Base-by-base conservation (phyloP, 2,888 invertebrate genomes). In the Drosophila bunnanda region DNA sequence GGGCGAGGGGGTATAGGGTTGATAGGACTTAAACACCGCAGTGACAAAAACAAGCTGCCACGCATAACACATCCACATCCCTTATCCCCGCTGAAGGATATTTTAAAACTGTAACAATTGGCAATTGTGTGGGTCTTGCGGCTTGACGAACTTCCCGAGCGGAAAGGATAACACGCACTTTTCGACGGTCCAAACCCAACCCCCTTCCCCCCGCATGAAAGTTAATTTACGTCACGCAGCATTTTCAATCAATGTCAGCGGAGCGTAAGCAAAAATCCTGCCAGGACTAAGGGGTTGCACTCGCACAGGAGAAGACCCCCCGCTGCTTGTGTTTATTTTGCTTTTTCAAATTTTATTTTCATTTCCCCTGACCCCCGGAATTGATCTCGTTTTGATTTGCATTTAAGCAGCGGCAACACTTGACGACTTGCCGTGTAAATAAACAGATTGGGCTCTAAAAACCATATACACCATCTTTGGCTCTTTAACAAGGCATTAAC, bases 211-310 rank as follows among this genome's bases (percentile, higher is more conserved):
- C 82, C 81, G 83, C n/a, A n/a, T 79, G 79, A 86, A 86, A 88
- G 85, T 86, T 86, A 86, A 86, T 86, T 86, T 85, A 76, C 85
- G 88, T 86, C 85, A 86, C 85, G 81, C 79, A 85, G 88, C 80
- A 84, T 86, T 86, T 88, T 86, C 85, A 88, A 86, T 86, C 85
- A 86, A 86, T 88, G 85, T 88, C 88, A 86, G 75, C 8, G 50
- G 38, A 53, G 72, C 52, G 60, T 41, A 52, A 58, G 2, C 44
- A 10, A 46, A 28, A 10, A 12, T 46, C 28, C 44, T 9, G 38
- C 10, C 4, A 50, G 50, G 50, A 13, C 22, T 44, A 50, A 58
- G 59, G 68, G 53, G 38, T 50, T 55, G 53, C 60, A 17, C n/a
- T 8, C n/a, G 7, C 38, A 1, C 3, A 7, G 6, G n/a, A 25